Conservation (phyloP, 2,888 invertebrate genomes). For the Seladonia tumulorum region DNA sequence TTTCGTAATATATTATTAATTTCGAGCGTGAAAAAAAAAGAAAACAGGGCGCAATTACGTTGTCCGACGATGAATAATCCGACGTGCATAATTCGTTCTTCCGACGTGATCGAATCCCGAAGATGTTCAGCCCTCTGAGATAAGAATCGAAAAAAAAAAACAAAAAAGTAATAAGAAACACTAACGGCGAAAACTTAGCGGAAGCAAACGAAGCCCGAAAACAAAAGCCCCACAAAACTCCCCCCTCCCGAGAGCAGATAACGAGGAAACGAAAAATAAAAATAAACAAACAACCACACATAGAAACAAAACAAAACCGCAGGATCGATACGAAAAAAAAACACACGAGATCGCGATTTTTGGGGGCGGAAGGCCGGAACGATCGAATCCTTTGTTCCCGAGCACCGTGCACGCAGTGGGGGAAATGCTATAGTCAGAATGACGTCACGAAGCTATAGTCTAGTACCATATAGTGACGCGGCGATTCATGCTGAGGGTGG, state of each 20-base stretch:
- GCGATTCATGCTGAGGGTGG: neutral
- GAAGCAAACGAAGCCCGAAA: neutral
- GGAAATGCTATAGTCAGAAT: neutral
- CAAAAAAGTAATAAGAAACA: neutral
- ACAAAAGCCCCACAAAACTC: neutral
- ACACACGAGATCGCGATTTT: conserved; percentile 44
- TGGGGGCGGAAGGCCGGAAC: conserved; percentile 27
- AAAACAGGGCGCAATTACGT: conserved; percentile 14
- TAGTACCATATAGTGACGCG: neutral
- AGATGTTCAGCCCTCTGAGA: conserved; percentile 57
- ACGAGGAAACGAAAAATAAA: neutral
- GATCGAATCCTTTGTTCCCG: neutral
- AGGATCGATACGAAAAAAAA: conserved; percentile 22
- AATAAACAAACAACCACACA: neutral
- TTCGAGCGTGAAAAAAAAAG: conserved; percentile 10
- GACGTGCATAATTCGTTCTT: conserved; percentile 54
- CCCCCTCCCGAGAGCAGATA: neutral
- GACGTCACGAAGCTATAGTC: neutral
- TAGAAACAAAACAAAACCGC: conserved; percentile 33
- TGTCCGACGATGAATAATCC: conserved; percentile 9
- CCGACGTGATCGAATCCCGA: conserved; percentile 56
- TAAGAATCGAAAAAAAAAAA: neutral
- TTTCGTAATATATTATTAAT: conserved; percentile 57
- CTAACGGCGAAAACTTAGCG: neutral
- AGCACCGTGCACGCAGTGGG: neutral